Percentiles rank a stretch among this genome's conserved stretches.
Evolutionary conservation across 2,888 invertebrate species (phyloP).

Genomic region (Ligdia adustata): DNA sequence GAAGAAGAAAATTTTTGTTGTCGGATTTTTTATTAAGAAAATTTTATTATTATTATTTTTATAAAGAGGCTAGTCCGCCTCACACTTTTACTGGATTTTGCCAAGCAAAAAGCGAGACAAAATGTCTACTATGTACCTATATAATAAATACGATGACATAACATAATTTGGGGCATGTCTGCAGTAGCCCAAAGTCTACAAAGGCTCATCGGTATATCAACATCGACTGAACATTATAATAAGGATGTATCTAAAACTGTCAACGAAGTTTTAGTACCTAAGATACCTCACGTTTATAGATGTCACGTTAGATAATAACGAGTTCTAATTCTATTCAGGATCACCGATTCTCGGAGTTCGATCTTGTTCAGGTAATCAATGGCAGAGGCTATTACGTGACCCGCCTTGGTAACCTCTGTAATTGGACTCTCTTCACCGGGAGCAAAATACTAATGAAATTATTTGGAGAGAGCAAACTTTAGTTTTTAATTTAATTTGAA

Average conservation of each 20-base stretch:
- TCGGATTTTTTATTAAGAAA: too few species aligned
- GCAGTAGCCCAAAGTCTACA: too few species aligned
- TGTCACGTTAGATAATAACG: constrained; percentile 18
- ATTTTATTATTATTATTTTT: too few species aligned
- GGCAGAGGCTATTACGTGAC: constrained; percentile 45
- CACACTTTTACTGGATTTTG: too few species aligned
- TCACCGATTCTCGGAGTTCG: constrained; percentile 38
- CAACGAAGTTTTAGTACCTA: not conserved
- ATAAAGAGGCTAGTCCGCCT: too few species aligned
- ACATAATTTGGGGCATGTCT: too few species aligned
- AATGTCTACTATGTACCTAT: too few species aligned
- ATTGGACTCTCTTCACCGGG: constrained; percentile 27
- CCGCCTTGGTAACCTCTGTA: constrained; percentile 30
- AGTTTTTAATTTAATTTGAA: constrained; percentile 20
- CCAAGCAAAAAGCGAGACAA: too few species aligned
- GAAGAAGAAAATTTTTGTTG: too few species aligned
- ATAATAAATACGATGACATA: too few species aligned
- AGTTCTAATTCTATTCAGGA: constrained; percentile 51
- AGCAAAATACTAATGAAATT: constrained; percentile 21
- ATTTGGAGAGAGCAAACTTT: constrained; percentile 15
- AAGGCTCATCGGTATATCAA: too few species aligned
- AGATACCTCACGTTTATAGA: not conserved
- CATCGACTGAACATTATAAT: too few species aligned
- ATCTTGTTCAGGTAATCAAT: constrained; percentile 50
- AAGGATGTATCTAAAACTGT: not conserved